These are phyloP conservation scores for Chaetorhynchus papuensis DNA, from an alignment of 2,113 vertebrate genomes.

Conservation along the genomic window DNA sequence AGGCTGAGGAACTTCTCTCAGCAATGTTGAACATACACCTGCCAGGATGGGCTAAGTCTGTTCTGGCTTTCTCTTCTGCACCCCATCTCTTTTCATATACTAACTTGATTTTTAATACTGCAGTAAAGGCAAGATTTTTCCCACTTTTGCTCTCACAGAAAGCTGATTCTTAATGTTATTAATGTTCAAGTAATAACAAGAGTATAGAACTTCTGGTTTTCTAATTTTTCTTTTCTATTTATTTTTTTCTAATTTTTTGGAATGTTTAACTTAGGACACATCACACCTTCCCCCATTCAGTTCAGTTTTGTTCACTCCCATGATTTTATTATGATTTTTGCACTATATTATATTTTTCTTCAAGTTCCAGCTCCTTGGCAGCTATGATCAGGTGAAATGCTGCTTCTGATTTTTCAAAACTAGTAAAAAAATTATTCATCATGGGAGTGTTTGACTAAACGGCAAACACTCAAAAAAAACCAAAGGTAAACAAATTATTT, in stretches of 20 bases:
- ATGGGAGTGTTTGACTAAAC: background rate
- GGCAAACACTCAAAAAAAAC: background rate
- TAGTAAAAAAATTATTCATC: background rate
- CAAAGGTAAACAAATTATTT: background rate
- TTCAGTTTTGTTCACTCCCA: background rate
- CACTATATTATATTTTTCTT: background rate
- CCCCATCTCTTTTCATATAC: background rate
- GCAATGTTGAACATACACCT: background rate
- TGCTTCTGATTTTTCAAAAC: background rate
- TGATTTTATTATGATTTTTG: background rate
- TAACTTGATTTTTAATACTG: background rate
- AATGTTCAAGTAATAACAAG: background rate
- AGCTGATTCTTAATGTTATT: background rate
- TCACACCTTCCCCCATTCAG: background rate
- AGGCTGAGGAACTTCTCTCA: background rate
- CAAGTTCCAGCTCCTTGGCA: background rate
- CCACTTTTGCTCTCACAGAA: background rate
- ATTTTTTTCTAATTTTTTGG: background rate
- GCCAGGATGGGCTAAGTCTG: background rate
- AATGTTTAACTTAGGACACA: background rate
- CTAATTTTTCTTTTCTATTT: background rate
- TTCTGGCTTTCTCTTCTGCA: background rate
- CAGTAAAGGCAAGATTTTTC: background rate
- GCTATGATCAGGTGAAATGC: background rate
- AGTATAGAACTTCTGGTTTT: background rate